These are phyloP conservation scores for Notoglanidium macrostoma DNA, from an alignment of 2,797 vertebrate genomes.

Conservation along the genomic window DNA sequence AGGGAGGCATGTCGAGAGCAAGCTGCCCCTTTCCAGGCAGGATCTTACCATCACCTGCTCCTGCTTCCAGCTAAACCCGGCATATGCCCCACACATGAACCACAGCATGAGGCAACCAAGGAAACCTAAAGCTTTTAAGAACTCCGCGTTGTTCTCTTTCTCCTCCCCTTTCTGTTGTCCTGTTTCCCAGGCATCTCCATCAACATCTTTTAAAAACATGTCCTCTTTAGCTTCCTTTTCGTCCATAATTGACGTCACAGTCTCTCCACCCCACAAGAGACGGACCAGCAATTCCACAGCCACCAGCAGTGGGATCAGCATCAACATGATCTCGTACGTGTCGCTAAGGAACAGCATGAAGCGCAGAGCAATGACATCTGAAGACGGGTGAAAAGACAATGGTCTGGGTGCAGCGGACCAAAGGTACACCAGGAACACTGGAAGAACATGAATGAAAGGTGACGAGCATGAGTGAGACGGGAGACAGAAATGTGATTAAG, in stretches of 20 bases:
- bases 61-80: constrained; percentile 56
- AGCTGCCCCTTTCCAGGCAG: constrained; percentile 63
- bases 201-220: neutral
- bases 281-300: constrained; percentile 65
- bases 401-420: constrained; percentile 62
- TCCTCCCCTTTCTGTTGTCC: neutral
- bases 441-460: constrained; percentile 28
- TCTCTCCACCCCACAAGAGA: constrained; percentile 46
- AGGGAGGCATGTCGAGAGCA: constrained; percentile 73
- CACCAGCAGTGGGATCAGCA: constrained; percentile 71
- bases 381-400: constrained; percentile 28
- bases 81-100: constrained; percentile 61
- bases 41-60: constrained; percentile 59
- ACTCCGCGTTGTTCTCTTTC: neutral
- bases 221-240: neutral
- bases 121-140: constrained; percentile 59
- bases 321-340: constrained; percentile 70
- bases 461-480: neutral
- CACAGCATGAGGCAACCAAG: constrained; percentile 72
- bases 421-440: constrained; percentile 71
- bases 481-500: neutral
- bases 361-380: constrained; percentile 71
- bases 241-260: neutral
- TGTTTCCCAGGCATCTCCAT: neutral
- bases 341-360: constrained; percentile 76